Evolutionary conservation across 2,888 invertebrate species (phyloP).

Genomic region (Troides oblongomaculatus): DNA sequence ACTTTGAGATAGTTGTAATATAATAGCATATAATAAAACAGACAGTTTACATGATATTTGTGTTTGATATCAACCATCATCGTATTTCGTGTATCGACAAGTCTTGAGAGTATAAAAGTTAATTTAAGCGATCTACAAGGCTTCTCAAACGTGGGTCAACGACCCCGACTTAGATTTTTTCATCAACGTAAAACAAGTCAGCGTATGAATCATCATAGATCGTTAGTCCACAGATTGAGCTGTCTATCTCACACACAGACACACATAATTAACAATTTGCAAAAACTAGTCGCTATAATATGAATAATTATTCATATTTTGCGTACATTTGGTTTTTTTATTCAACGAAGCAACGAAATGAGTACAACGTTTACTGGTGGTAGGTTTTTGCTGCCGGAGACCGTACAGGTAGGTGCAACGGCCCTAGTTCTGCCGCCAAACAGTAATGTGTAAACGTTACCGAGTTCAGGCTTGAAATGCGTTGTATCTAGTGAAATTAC

Average conservation of each 20-base stretch:
- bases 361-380: no score
- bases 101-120: background rate
- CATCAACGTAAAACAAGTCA: constrained; percentile 1
- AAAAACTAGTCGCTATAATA: constrained; percentile 5
- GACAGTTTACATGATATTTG: background rate
- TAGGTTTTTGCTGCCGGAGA: no score
- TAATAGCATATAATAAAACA: background rate
- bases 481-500: no score
- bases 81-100: background rate
- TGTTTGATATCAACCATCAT: background rate
- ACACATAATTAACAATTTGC: constrained; percentile 6
- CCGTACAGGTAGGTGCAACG: no score
- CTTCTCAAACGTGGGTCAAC: background rate
- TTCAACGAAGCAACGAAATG: background rate
- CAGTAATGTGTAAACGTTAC: no score
- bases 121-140: background rate
- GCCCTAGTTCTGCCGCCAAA: no score
- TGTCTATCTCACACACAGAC: constrained; percentile 8
- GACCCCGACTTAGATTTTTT: constrained; percentile 8
- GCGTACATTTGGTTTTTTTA: constrained; percentile 16
- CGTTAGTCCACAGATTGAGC: constrained; percentile 11
- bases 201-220: constrained; percentile 11
- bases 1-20: background rate
- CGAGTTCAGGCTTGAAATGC: no score
- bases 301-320: background rate